Evolutionary conservation across 2,113 vertebrate genomes (phyloP), one percentile per base, ranked within the genome.

Genomic region (Peucedramus taeniatus): DNA sequence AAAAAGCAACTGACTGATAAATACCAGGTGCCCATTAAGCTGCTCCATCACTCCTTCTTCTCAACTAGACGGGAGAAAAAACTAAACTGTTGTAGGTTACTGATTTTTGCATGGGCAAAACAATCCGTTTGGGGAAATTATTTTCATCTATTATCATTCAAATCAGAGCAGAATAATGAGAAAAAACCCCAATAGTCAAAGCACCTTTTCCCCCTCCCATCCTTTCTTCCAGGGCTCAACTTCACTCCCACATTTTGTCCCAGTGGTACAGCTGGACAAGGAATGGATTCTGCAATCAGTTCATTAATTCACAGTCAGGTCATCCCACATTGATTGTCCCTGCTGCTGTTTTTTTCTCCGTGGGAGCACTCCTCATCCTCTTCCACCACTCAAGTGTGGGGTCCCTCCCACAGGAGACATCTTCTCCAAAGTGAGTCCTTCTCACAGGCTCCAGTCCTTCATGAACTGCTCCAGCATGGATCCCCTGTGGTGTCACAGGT

Each of bases 201-300:
- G 17, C 7, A 18, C 4, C 7, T 27, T 76, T 44, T 6, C 1
- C 5, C 4, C 1, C 2, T 57, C 7, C 4, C 2, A 6, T 60
- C 4, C 5, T 8, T 65, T 65, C 30, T 70, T 72, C 24, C 4
- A 3, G 1, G 21, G 24, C 7, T 74, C 11, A 44, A 1, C 2
- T 64, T 61, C 19, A 31, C 3, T 60, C 26, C 14, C 2, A 2
- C 3, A 35, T 63, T 77, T 30, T 27, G 4, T 33, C 7, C 7
- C 4, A 13, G 18, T 1, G 1, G 13, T 2, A 1, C 15, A 54
- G 5, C 7, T 7, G 4, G 5, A 37, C 0, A 2, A 13, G 1
- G 13, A 39, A 28, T 20, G 27, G 13, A 24, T 5, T 6, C n/a
- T 81, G 11, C 1, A 4, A 28, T 30, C 31, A 66, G 17, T 57